Evolutionary conservation across 2,797 vertebrate genomes (phyloP), one percentile per base, ranked within the genome.

Genomic region (Babyrousa celebensis): DNA sequence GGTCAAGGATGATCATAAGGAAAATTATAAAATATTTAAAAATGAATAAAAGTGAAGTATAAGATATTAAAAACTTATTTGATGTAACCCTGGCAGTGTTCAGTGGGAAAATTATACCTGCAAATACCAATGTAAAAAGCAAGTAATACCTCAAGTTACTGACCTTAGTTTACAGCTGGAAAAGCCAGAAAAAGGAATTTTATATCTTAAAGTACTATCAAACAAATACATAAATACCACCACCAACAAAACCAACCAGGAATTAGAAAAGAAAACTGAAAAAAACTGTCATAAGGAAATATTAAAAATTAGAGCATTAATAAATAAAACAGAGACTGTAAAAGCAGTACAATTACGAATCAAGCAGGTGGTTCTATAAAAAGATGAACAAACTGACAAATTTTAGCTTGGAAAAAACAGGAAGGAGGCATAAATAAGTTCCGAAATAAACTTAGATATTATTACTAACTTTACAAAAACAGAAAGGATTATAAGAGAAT

Each of bases 341-440:
- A n/a, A 85, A 75, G 58, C 70, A 67, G 29, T 56, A 85, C 4
- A 67, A 67, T 58, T 7, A 40, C 56, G 10, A n/a, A 85, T 48
- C 14, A 16, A 77, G 65, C 8, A 25, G 48, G 18, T 74, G 48
- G 25, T 54, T 77, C 27, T 58, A 58, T 85, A 48, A 85, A 65
- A 92, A 92, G 27, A 67, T 67, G 60, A 74, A 54, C 70, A 74
- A 77, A 75, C n/a, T 75, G 62, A 40, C 25, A 77, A 77, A 75
- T 9, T 48, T 60, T 36, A 52, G 20, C 43, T 36, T 15, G 3
- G 67, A 20, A 65, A 54, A 54, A 74, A 90, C 58, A 70, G 25
- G 58, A 62, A 72, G 16, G 23, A 74, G n/a, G 27, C 25, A 36
- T 40, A 75, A 74, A 65, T 74, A 40, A 84, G 29, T 62, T 74